These are phyloP conservation scores for Nymphalis polychloros DNA, from an alignment of 2,888 invertebrate genomes.

Conservation along the genomic window DNA sequence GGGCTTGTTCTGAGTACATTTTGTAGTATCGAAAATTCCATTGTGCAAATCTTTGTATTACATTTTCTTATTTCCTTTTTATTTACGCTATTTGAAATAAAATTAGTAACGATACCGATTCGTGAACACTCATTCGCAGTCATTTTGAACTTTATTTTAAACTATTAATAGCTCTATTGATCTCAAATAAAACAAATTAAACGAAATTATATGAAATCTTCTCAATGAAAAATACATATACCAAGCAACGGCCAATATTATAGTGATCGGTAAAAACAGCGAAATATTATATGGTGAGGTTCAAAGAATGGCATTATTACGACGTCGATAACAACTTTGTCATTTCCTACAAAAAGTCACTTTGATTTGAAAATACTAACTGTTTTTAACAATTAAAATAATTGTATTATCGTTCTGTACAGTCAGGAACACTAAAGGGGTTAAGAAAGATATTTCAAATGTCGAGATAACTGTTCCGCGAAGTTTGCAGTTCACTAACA, in stretches of 20 bases:
- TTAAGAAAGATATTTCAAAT: conserved; percentile 23
- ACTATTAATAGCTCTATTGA: too few relatives aligned
- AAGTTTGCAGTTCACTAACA: conserved; percentile 28
- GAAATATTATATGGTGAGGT: too few relatives aligned
- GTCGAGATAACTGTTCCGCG: conserved; percentile 19
- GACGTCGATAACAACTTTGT: too few relatives aligned
- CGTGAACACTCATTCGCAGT: too few relatives aligned
- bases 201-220: too few relatives aligned
- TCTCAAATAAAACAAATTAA: too few relatives aligned
- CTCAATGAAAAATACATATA: too few relatives aligned
- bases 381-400: conserved; percentile 6
- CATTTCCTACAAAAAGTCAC: background rate
- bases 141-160: too few relatives aligned
- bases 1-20: conserved; percentile 34
- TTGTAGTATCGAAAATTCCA: background rate
- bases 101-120: too few relatives aligned
- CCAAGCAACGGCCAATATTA: too few relatives aligned
- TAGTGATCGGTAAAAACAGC: too few relatives aligned
- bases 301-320: too few relatives aligned
- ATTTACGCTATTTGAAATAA: background rate
- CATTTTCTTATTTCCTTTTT: background rate
- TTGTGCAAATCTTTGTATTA: background rate
- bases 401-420: background rate
- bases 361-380: background rate
- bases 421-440: conserved; percentile 10